phyloP scores from a whole-genome alignment of 2,113 vertebrate genomes.

The Dicentrarchus labrax region DNA sequence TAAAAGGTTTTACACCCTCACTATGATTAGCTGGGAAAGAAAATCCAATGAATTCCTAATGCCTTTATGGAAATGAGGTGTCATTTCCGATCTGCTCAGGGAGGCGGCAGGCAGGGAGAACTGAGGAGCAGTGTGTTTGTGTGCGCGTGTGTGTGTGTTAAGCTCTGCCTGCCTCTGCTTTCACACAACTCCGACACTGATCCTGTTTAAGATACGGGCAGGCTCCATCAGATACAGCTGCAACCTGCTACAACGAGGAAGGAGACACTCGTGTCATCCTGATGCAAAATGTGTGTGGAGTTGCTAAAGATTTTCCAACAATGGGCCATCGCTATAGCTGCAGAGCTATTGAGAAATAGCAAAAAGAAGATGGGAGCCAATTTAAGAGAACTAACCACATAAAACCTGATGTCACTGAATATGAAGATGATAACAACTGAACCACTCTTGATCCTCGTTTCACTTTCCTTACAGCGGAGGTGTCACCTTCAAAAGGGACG shows the following conservation, averaged over 20 bases:
- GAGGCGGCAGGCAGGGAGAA: constrained; percentile 78
- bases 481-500: constrained; percentile 27
- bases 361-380: neutral
- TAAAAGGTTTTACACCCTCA: constrained; percentile 96
- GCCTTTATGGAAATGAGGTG: constrained; percentile 99
- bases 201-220: constrained; percentile 60
- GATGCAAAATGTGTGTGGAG: constrained; percentile 35
- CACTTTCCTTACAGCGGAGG: constrained; percentile 23
- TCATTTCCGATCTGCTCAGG: constrained; percentile 93
- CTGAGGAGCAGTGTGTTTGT: constrained; percentile 48
- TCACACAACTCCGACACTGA: constrained; percentile 61
- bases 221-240: constrained; percentile 52
- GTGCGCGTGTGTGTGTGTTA: constrained; percentile 48
- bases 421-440: constrained; percentile 12
- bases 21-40: constrained; percentile 97
- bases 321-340: neutral
- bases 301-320: constrained; percentile 16
- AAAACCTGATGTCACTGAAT: neutral
- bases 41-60: constrained; percentile 99
- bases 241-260: constrained; percentile 39
- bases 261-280: constrained; percentile 11
- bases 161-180: constrained; percentile 54
- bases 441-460: neutral
- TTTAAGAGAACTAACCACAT: neutral
- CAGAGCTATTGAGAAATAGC: neutral